phyloP scores from a whole-genome alignment of 2,888 invertebrate species.

The Mystacides longicornis region DNA sequence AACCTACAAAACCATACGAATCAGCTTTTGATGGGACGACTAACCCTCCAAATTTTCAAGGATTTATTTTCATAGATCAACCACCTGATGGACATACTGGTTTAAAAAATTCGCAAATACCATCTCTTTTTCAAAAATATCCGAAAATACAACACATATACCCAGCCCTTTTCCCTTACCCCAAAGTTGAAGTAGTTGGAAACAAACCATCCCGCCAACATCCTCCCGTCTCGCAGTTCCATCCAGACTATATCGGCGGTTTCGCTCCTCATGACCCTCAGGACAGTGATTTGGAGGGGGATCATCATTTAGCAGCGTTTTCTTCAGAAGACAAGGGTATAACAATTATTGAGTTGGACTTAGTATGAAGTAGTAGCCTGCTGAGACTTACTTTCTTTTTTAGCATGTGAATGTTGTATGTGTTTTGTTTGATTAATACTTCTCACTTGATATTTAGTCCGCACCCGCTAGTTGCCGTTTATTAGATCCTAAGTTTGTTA shows the following conservation, averaged over 20 bases:
- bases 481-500: too few species aligned
- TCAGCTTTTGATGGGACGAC: constrained; percentile 30
- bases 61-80: constrained; percentile 36
- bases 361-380: too few species aligned
- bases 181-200: constrained; percentile 38
- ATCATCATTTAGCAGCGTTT: constrained; percentile 19
- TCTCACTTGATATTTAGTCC: too few species aligned
- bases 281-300: constrained; percentile 28
- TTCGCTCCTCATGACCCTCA: constrained; percentile 25
- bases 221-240: constrained; percentile 25
- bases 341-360: too few species aligned
- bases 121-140: constrained; percentile 64
- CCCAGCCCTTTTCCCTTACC: constrained; percentile 56
- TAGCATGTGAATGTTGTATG: too few species aligned
- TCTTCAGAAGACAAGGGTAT: constrained; percentile 25
- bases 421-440: too few species aligned
- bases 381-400: too few species aligned
- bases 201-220: constrained; percentile 30
- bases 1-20: constrained; percentile 24
- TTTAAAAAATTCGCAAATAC: constrained; percentile 52
- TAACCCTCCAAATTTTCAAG: constrained; percentile 32
- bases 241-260: constrained; percentile 28
- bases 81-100: constrained; percentile 32
- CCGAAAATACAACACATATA: constrained; percentile 72
- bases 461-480: too few species aligned